Evolutionary conservation across 2,113 vertebrate species (phyloP).

Genomic region (Colistium nudipinnis): DNA sequence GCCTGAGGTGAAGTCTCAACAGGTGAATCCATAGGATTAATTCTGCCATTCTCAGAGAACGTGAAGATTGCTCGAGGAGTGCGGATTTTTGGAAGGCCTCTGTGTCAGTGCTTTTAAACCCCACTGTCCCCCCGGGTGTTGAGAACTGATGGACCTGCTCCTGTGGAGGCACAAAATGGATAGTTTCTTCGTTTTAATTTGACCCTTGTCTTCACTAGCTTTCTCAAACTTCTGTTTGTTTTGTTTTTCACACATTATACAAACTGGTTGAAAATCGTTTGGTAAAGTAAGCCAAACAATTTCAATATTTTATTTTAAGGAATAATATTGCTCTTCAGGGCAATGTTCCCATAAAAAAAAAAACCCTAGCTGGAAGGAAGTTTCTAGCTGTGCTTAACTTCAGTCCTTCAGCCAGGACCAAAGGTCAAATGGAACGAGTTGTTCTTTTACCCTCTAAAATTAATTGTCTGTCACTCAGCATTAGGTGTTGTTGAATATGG

Average conservation of each 20-base stretch:
- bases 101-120: constrained; percentile 21
- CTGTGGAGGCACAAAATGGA: too few relatives aligned
- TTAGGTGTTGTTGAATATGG: background rate
- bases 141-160: constrained; percentile 1
- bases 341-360: background rate
- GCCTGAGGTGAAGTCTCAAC: constrained; percentile 48
- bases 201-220: background rate
- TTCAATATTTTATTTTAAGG: background rate
- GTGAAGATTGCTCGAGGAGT: constrained; percentile 39
- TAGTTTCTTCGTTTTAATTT: too few relatives aligned
- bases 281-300: background rate
- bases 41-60: constrained; percentile 19
- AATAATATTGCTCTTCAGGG: background rate
- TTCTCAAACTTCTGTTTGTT: background rate
- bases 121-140: background rate
- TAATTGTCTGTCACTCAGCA: constrained; percentile 26
- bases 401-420: background rate
- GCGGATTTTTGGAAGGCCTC: constrained; percentile 31
- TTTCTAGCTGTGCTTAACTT: background rate
- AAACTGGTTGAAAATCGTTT: too few relatives aligned
- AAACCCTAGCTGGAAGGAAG: background rate
- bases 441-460: constrained; percentile 8
- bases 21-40: constrained; percentile 59
- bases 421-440: background rate
- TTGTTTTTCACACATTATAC: background rate